Percentiles rank a stretch among this genome's conserved stretches.
Evolutionary conservation across 35 echinoderm and acorn worm species (phyloP).

Genomic region (Lytechinus variegatus): DNA sequence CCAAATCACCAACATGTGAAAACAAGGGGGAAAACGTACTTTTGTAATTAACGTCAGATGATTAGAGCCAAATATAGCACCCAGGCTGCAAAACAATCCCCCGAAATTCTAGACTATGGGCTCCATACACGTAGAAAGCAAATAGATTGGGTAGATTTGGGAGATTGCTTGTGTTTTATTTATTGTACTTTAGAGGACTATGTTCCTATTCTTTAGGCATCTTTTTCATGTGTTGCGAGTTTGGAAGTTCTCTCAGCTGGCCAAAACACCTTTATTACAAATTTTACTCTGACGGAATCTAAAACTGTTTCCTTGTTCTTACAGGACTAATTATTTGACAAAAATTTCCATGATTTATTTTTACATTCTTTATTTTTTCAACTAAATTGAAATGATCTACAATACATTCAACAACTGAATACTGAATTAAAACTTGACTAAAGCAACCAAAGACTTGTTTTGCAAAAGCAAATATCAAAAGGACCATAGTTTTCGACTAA

Average conservation of each 20-base stretch:
- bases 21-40: background rate
- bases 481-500: too few species aligned
- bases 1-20: background rate
- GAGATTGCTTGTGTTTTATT: background rate
- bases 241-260: background rate
- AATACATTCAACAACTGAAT: too few species aligned
- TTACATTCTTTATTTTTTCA: too few species aligned
- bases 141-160: background rate
- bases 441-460: too few species aligned
- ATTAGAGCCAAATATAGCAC: background rate
- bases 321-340: background rate
- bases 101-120: background rate
- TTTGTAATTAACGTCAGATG: background rate
- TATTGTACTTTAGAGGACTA: background rate
- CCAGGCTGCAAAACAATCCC: background rate
- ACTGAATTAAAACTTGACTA: too few species aligned
- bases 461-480: too few species aligned
- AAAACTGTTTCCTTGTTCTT: background rate
- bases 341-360: background rate
- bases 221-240: background rate
- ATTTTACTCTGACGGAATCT: background rate
- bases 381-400: too few species aligned
- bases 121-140: background rate
- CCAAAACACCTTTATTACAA: background rate
- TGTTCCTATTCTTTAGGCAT: background rate